These are phyloP conservation scores for Lordiphosa clarofinis DNA, from an alignment of 1,140 invertebrate species.

Conservation along the genomic window DNA sequence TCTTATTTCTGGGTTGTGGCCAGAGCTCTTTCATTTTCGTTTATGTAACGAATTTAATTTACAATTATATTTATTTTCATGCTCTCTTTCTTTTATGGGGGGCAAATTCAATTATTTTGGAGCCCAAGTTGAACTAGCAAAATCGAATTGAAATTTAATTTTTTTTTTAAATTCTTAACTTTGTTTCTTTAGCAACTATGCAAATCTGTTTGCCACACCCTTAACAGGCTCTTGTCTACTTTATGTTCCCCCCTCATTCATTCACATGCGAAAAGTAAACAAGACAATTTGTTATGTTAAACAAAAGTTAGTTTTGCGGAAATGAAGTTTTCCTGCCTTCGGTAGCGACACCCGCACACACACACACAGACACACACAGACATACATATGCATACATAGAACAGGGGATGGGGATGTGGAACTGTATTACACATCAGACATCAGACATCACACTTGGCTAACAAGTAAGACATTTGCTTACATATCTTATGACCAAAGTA, in stretches of 20 bases:
- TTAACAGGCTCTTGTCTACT: constrained; percentile 2
- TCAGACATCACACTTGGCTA: constrained; percentile 20
- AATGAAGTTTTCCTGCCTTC: constrained; percentile 71
- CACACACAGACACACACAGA: constrained; percentile 5
- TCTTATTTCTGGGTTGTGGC: constrained; percentile 44
- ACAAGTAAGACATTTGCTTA: constrained; percentile 55
- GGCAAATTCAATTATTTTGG: constrained; percentile 57
- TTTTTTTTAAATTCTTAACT: constrained; percentile 3
- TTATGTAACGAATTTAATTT: constrained; percentile 70
- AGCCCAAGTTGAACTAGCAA: constrained; percentile 37
- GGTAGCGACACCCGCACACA: constrained; percentile 45
- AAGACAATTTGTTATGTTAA: constrained; percentile 77
- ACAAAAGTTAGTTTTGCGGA: constrained; percentile 76
- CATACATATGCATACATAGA: neutral
- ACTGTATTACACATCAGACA: constrained; percentile 3
- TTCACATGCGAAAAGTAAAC: constrained; percentile 60
- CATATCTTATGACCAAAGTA: constrained; percentile 58
- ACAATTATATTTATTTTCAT: constrained; percentile 67
- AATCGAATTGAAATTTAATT: constrained; percentile 44
- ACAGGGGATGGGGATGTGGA: neutral
- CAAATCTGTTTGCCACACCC: constrained; percentile 37
- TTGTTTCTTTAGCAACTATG: constrained; percentile 21
- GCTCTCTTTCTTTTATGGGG: neutral
- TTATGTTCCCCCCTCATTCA: constrained; percentile 26
- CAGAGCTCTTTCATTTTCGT: constrained; percentile 47